Evolutionary conservation across 2,888 invertebrate genomes (phyloP).

Genomic region (Apamea monoglypha): DNA sequence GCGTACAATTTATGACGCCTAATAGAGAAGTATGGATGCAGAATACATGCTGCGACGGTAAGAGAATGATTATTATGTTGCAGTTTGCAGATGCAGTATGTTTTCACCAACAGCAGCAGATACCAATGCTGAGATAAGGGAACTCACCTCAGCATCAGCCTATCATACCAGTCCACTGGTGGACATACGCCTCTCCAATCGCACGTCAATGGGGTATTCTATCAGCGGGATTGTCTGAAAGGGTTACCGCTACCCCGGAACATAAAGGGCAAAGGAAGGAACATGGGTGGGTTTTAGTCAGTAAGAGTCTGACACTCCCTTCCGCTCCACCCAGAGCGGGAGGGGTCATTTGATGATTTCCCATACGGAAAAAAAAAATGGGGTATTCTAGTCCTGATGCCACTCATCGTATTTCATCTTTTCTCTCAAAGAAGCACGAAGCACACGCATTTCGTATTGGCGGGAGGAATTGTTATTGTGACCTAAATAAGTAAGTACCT

Average conservation of each 20-base stretch:
- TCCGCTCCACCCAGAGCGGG: too few species aligned
- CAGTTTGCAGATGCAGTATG: neutral
- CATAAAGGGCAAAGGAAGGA: too few species aligned
- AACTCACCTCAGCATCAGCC: neutral
- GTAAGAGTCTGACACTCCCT: too few species aligned
- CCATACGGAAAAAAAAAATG: too few species aligned
- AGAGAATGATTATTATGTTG: neutral
- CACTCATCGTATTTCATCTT: neutral
- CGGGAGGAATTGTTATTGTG: neutral
- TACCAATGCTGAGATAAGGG: neutral
- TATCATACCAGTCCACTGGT: neutral
- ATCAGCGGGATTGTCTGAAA: too few species aligned
- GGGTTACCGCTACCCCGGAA: too few species aligned
- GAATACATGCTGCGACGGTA: neutral
- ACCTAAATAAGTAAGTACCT: too few species aligned
- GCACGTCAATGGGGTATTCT: neutral
- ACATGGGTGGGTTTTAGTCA: too few species aligned
- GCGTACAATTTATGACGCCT: neutral
- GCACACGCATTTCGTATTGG: neutral
- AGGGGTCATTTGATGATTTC: too few species aligned
- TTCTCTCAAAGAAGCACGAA: neutral
- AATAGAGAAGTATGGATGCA: neutral
- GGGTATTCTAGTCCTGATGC: neutral
- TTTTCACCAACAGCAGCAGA: neutral
- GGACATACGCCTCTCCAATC: too few species aligned